Base-by-base conservation (phyloP, 2,797 vertebrate species). In the Poeciliopsis paucimaculata region DNA sequence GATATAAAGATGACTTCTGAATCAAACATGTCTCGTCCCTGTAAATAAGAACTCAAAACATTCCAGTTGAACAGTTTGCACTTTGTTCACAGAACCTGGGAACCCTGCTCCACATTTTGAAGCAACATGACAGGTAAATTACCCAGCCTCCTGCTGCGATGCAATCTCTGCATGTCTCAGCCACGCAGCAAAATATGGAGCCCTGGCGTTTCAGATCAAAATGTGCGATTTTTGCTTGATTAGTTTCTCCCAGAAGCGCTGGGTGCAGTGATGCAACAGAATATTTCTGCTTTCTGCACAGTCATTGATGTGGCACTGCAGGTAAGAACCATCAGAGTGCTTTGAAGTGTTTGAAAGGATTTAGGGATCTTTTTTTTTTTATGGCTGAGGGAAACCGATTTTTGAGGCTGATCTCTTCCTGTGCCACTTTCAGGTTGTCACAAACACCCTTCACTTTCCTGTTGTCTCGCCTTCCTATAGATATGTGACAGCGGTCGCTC, bases 401-500 rank as follows among this genome's bases (percentile, higher is more conserved):
- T 89, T 84, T 84, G 82, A 84, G 79, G 73, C 73, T 0, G 13
- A 77, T 88, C 80, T 82, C 74, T 86, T 70, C 43, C 87, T 81
- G 82, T 88, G 75, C 77, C 49, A 43, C 57, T 83, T 86, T 84
- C 53, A 49, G 76, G 72, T 66, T 41, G 39, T 80, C 60, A 64
- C 43, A 79, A 84, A 20, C 80, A 70, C 72, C 68, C 71, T 78
- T 86, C 60, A 81, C 55, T 53, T 81, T 60, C 45, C 76, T 71
- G 11, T 64, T 70, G 16, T 76, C 57, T 73, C 39, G 68, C 77
- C 53, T 82, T 76, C 73, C 75, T 60, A 62, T 91, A 99, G 97
- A 79, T 98, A 97, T 12, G 97, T 98, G 90, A 97, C 98, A 8
- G 93, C 97, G 0, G 97, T 97, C 82, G 96, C 95, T 20, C 93